Base-by-base conservation (phyloP, 2,888 invertebrate species). In the Nipponacmea schrenckii region DNA sequence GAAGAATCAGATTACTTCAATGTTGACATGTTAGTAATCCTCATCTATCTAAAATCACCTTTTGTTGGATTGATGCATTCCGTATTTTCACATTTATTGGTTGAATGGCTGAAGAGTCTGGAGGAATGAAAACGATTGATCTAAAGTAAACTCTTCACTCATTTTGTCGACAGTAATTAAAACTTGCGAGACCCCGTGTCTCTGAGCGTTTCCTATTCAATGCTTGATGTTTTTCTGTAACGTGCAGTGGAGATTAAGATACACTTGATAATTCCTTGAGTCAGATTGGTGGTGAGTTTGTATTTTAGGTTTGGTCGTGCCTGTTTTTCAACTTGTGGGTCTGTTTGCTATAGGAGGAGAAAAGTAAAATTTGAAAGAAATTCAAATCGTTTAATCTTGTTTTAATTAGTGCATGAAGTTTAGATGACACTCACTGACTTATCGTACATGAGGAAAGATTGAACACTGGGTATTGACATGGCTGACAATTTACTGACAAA, bases 21-120 rank as follows among this genome's bases (percentile, higher is more conserved):
- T 56, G 56, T 56, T 56, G 56, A 56, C 56, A 56, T 24, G 56
- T 14, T 14, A 12, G 20, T 56, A 56, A 56, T 20, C 56, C 56
- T 56, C 56, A 24, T 56, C 20, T 56, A 56, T 56, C 56, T 56
- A 20, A 56, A 56, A 56, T 56, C 56, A 56, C 56, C 56, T 56
- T 56, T 56, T 24, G 56, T 56, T 20, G 20, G 10, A 24, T 56
- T 24, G 56, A 24, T 14, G 56, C 24, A 56, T 56, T 56, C 24
- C 56, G 20, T 56, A 56, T 24, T 56, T 56, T 24, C 1, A 56
- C 56, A 24, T 56, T 56, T 24, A 56, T 20, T 14, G 56, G 20
- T 56, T 56, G 56, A 56, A 24, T 56, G 10, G 24, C 12, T 56
- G 56, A 56, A 56, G 56, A 56, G 56, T 56, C 56, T 12, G 56